Evolutionary conservation across 2,113 vertebrate species (phyloP), one percentile per base, ranked within the genome.

Genomic region (Cyphomyrus plagiostoma): DNA sequence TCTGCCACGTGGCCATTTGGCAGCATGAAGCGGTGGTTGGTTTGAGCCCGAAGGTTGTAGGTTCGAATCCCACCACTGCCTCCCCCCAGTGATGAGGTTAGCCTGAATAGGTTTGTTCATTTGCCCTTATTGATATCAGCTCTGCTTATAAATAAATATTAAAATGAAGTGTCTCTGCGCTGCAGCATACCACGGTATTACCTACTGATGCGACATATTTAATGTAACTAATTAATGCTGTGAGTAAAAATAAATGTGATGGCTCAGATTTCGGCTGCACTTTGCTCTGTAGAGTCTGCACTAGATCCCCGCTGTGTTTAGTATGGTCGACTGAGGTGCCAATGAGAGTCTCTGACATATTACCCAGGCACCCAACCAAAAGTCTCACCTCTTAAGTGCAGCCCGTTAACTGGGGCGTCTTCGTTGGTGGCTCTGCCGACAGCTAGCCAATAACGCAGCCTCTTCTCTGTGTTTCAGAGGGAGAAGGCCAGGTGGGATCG

Each of bases 361-460:
- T 50, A 52, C 15, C 66, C 70, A 53, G 8, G 35, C 80, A 82
- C 30, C 49, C 48, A 35, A 23, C 45, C 56, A 35, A 56, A 56
- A 42, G 15, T 30, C 48, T 84, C 9, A 46, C 30, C 35, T 87
- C 35, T 49, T 88, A 88, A 88, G 62, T 77, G 42, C 9, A 49
- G 13, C 52, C 26, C 17, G 30, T 58, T 56, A 42, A 58, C 30
- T 3, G 62, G 62, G 62, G 46, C 10, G 9, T 49, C 82, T 49
- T 48, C 82, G 21, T 49, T 49, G 49, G 10, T 23, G 42, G 82
- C 42, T n/a, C 82, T 48, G n/a, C 9, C 39, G 35, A 39, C 30
- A 3, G 46, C 46, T 90, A 77, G 92, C 91, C 93, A 91, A 92
- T 92, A 93, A 92, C 92, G 92, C 92, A 89, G 92, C 92, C 88